These are phyloP conservation scores for Propithecus coquereli DNA, from an alignment of 2,113 vertebrate genomes.

Conservation along the genomic window DNA sequence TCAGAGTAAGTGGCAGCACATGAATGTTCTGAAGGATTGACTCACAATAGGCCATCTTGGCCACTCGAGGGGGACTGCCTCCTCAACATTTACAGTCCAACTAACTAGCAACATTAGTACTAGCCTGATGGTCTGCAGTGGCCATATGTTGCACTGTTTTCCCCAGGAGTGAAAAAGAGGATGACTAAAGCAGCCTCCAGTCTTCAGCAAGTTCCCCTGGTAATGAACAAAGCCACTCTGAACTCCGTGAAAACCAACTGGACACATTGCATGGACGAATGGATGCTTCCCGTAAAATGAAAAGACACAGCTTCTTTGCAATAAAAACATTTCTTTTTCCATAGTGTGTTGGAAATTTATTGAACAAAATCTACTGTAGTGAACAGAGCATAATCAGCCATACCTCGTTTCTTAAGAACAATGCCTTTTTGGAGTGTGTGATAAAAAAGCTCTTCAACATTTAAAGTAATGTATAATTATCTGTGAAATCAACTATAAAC, in stretches of 20 bases:
- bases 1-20: background rate
- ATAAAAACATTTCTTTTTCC: background rate
- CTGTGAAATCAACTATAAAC: conserved; percentile 60
- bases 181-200: background rate
- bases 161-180: background rate
- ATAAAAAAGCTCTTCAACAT: conserved; percentile 34
- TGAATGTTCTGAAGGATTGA: background rate
- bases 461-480: conserved; percentile 67
- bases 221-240: background rate
- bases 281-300: conserved; percentile 1
- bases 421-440: background rate
- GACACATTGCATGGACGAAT: background rate
- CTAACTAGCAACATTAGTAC: accelerated
- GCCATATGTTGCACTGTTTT: accelerated
- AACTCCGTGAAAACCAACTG: background rate
- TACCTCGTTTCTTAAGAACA: conserved; percentile 41
- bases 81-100: accelerated
- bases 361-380: background rate
- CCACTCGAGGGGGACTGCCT: background rate
- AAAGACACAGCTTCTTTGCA: background rate
- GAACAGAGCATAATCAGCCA: conserved; percentile 1
- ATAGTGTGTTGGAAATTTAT: background rate
- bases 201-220: background rate
- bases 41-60: background rate
- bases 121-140: accelerated